These are phyloP conservation scores for Acanthurus tractus DNA, from an alignment of 2,797 vertebrate species.

Conservation along the genomic window DNA sequence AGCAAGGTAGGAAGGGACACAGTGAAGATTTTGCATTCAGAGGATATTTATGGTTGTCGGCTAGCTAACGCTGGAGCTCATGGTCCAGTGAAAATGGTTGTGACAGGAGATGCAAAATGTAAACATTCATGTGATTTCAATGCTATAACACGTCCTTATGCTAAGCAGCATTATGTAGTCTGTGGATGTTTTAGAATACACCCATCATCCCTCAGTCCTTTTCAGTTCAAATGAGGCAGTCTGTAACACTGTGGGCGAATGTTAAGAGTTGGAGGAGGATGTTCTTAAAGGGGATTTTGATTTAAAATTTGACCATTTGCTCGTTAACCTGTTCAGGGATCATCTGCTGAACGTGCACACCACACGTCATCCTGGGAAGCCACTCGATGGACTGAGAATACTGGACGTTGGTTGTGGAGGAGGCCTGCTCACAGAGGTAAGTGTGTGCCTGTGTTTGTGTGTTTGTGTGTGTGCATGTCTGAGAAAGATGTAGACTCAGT, in stretches of 20 bases:
- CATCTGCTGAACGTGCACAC: conserved; percentile 88
- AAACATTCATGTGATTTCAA: not conserved
- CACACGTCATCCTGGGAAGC: conserved; percentile 84
- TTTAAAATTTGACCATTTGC: not conserved
- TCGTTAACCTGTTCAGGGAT: conserved; percentile 86
- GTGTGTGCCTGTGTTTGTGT: not conserved
- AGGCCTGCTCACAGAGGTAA: conserved; percentile 94
- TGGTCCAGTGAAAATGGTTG: not conserved
- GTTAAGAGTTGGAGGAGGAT: not conserved
- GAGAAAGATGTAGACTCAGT: not conserved
- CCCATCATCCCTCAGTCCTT: not conserved
- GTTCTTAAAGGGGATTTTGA: not conserved
- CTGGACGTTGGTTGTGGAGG: conserved; percentile 97
- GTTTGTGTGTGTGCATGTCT: not conserved
- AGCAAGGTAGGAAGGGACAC: conserved; percentile 3
- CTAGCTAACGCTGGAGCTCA: conserved; percentile 20
- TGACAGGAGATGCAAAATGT: conserved; percentile 14
- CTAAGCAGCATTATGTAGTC: not conserved
- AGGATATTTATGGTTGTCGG: conserved; percentile 38
- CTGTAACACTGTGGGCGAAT: not conserved
- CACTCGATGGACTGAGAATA: conserved; percentile 89
- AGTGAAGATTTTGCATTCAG: conserved; percentile 31
- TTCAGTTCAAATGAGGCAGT: conserved; percentile 1
- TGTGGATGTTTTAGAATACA: not conserved
- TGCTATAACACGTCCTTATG: not conserved